A percentile compares a stretch with the other conserved stretches of the same genome.
These are phyloP conservation scores for Drosophila gunungcola DNA, from an alignment of 1,140 invertebrate genomes.

Conservation along the genomic window DNA sequence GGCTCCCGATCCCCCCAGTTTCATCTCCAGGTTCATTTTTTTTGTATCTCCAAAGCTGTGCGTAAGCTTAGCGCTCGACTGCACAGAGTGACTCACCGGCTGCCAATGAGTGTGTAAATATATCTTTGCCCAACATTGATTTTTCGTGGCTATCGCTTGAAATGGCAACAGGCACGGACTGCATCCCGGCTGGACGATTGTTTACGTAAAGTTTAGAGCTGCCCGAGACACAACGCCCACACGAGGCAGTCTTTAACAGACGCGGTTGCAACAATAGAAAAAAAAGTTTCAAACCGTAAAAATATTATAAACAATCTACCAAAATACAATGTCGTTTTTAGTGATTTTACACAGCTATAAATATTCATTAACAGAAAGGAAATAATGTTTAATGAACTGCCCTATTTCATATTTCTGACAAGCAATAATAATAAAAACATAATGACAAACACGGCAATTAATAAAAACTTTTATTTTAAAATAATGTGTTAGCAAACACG, in stretches of 20 bases:
- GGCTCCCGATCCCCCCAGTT: neutral
- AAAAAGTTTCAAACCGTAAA: too few relatives aligned
- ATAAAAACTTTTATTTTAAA: too few relatives aligned
- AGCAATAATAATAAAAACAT: neutral
- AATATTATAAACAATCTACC: too few relatives aligned
- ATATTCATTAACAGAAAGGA: too few relatives aligned
- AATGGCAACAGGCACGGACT: slow-evolving; percentile 10
- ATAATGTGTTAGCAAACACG: too few relatives aligned
- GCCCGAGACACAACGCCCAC: slow-evolving; percentile 35
- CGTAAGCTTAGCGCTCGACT: slow-evolving; percentile 48
- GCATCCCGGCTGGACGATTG: slow-evolving; percentile 35
- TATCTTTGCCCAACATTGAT: slow-evolving; percentile 52
- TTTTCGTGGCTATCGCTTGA: slow-evolving; percentile 42
- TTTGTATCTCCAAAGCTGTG: slow-evolving; percentile 21
- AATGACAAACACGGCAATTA: too few relatives aligned
- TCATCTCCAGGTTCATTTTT: neutral
- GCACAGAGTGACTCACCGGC: slow-evolving; percentile 45
- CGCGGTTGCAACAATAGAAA: neutral
- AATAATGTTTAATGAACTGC: neutral
- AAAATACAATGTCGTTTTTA: too few relatives aligned
- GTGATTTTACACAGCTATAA: too few relatives aligned
- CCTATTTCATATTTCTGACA: slow-evolving; percentile 1
- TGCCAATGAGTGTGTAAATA: slow-evolving; percentile 50
- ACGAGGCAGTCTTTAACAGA: slow-evolving; percentile 20
- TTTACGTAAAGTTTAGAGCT: slow-evolving; percentile 42